Percentiles rank a stretch among this genome's conserved stretches.
Conservation (phyloP, 2,888 invertebrate species). For the Octodonta nipae region DNA sequence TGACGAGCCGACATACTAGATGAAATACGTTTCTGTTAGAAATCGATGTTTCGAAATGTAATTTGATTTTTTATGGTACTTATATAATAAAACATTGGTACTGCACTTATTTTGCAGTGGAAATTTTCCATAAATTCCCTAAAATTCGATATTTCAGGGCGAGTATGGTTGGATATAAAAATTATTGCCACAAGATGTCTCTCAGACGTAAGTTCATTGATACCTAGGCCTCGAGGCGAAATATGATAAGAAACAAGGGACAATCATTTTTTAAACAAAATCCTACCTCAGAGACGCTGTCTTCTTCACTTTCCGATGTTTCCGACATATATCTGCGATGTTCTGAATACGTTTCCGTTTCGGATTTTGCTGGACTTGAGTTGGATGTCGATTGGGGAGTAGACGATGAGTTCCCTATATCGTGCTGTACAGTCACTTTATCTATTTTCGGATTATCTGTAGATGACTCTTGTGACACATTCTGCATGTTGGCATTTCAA, state of each 20-base stretch:
- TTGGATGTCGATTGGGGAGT: constrained; percentile 68
- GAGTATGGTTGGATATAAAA: constrained; percentile 18
- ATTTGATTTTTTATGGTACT: too few relatives aligned
- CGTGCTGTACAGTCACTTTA: constrained; percentile 62
- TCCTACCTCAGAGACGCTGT: constrained; percentile 89
- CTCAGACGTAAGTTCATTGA: constrained; percentile 46
- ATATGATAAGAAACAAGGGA: constrained; percentile 23
- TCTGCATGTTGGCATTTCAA: constrained; percentile 77
- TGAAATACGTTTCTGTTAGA: too few relatives aligned
- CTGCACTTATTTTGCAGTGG: too few relatives aligned
- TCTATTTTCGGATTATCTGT: constrained; percentile 72
- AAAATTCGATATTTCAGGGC: constrained; percentile 18
- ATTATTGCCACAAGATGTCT: constrained; percentile 48
- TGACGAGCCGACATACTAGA: too few relatives aligned
- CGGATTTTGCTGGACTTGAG: constrained; percentile 71
- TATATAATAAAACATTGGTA: too few relatives aligned
- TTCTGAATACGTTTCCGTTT: constrained; percentile 76
- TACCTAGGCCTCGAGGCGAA: constrained; percentile 34
- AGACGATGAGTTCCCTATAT: constrained; percentile 57
- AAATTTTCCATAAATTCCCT: too few relatives aligned
- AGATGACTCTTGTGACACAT: constrained; percentile 64
- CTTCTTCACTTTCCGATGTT: constrained; percentile 91
- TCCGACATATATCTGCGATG: constrained; percentile 83
- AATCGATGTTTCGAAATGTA: too few relatives aligned
- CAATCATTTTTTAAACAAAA: constrained; percentile 20